phyloP scores from a whole-genome alignment of 2,113 vertebrate genomes.

The Paraplagusia blochii region DNA sequence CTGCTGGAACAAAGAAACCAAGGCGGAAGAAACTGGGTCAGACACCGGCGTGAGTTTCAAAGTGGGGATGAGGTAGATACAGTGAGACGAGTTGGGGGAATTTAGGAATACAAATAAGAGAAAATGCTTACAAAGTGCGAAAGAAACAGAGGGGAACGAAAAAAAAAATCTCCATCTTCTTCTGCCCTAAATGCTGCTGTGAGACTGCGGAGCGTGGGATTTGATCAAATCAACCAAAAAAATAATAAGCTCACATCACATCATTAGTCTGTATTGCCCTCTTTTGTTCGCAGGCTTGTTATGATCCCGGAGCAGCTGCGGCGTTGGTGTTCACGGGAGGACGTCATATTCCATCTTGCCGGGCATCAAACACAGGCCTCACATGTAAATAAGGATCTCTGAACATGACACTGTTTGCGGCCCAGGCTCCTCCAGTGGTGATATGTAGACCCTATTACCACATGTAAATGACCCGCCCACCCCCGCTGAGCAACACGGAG shows the following conservation, averaged over 20 bases:
- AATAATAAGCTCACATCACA: conserved; percentile 20
- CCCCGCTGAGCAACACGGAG: conserved; percentile 37
- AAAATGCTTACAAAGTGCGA: no score
- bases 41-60: conserved; percentile 23
- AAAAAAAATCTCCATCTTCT: no score
- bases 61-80: background rate
- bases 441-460: conserved; percentile 59
- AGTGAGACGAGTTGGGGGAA: background rate
- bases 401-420: conserved; percentile 41
- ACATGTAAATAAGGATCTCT: conserved; percentile 32
- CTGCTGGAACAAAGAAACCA: conserved; percentile 13
- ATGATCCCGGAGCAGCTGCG: background rate
- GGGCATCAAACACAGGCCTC: conserved; percentile 53
- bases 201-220: conserved; percentile 11
- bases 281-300: no score
- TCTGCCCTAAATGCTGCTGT: no score
- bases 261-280: no score
- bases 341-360: conserved; percentile 51
- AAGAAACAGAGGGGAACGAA: no score
- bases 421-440: conserved; percentile 41
- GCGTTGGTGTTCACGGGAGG: conserved; percentile 27
- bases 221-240: conserved; percentile 36
- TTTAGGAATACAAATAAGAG: background rate
- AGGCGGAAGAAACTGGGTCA: conserved; percentile 43
- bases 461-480: conserved; percentile 66